These are phyloP conservation scores for Excalfactoria chinensis DNA, from an alignment of 2,113 vertebrate genomes.

Conservation along the genomic window DNA sequence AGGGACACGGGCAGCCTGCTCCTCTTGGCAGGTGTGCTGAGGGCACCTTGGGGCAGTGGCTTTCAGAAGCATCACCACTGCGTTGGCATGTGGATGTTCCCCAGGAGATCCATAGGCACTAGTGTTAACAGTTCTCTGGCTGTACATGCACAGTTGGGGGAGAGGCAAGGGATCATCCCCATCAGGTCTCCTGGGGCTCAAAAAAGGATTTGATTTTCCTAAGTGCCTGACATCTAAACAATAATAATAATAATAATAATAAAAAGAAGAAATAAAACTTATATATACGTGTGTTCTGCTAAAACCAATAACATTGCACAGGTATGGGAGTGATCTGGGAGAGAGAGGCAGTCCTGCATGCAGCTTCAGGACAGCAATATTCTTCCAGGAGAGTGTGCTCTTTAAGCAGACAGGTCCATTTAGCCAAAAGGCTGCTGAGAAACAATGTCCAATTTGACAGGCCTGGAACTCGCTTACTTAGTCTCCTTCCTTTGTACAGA, in stretches of 20 bases:
- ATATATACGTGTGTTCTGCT: constrained; percentile 53
- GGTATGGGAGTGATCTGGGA: constrained; percentile 21
- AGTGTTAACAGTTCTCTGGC: constrained; percentile 43
- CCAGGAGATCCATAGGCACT: constrained; percentile 8
- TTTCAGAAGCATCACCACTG: neutral
- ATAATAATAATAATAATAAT: neutral
- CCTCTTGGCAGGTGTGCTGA: neutral
- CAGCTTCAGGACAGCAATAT: neutral
- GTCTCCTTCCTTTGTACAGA: constrained; percentile 71
- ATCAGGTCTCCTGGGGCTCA: constrained; percentile 14
- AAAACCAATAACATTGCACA: constrained; percentile 64
- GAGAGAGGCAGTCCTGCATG: neutral
- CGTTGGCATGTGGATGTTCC: neutral
- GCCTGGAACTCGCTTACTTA: constrained; percentile 42
- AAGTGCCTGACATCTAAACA: constrained; percentile 77
- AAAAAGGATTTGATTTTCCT: constrained; percentile 3
- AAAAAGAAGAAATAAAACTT: neutral
- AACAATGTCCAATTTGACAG: constrained; percentile 54
- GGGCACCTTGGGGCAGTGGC: constrained; percentile 47
- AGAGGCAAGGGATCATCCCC: neutral
- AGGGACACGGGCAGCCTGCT: neutral
- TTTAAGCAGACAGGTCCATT: neutral
- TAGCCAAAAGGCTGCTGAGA: constrained; percentile 53
- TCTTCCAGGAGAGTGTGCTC: neutral
- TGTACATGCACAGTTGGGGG: constrained; percentile 21